Evolutionary conservation across 2,797 vertebrate genomes (phyloP), one percentile per base, ranked within the genome.

Genomic region (Pantherophis vulpinus): DNA sequence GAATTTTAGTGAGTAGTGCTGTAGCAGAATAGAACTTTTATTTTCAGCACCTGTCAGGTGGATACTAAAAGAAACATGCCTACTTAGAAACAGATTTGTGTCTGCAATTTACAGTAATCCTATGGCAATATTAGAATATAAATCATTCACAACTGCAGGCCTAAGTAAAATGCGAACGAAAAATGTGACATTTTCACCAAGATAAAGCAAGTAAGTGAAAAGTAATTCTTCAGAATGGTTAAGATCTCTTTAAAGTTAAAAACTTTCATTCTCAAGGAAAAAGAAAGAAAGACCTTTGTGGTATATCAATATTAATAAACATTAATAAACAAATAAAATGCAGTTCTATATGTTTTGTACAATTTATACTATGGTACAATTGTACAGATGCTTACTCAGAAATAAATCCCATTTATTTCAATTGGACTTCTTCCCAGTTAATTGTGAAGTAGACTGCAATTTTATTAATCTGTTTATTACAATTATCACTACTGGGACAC

Each of bases 1-100:
- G 87, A 93, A 96, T 55, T 2, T 0, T 90, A 92, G n/a, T 89
- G 74, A 29, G 37, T 86, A 94, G 92, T 88, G 5, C 20, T 59
- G 58, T 59, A 51, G 51, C 79, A 91, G 0, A 14, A 88, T 18
- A 58, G 66, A 0, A 89, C 94, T 60, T 93, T 63, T 51, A 59
- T 95, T 95, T 93, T 89, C 86, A 95, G 94, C 32, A 95, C 47
- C 55, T 95, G 42, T 42, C 42, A 42, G 42, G 42, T 0, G 87
- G 55, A 1, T 4, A 55, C n/a, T 20, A 88, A n/a, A 92, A 55
- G 93, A 93, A 63, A 90, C 86, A 92, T 11, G 7, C 0, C 25
- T 95, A 89, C 4, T 2, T 54, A 92, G 54, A 70, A 29, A 56
- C 55, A 83, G 66, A 37, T 93, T 83, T 89, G 55, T 86, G 18